A percentile compares a stretch with the other conserved stretches of the same genome.
Conservation (phyloP, 2,113 vertebrate species). For the Psittacara wagleri region DNA sequence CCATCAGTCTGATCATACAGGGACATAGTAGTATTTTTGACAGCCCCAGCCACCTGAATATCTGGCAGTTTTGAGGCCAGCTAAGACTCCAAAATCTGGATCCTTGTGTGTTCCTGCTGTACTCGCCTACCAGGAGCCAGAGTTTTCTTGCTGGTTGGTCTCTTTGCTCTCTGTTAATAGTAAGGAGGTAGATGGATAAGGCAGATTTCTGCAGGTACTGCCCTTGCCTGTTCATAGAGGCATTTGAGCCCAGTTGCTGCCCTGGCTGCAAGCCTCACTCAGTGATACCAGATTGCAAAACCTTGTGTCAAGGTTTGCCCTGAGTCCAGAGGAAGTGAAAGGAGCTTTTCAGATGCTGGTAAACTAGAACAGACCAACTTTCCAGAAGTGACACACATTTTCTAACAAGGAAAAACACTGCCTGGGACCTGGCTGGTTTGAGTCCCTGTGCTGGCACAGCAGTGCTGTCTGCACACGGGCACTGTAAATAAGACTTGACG, state of each 20-base stretch:
- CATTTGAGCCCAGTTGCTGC: not conserved
- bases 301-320: not conserved
- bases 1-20: not conserved
- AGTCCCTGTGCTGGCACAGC: not conserved
- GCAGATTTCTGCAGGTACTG: not conserved
- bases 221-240: not conserved
- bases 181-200: not conserved
- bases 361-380: not conserved
- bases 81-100: not conserved
- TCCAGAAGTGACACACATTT: not conserved
- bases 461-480: not conserved
- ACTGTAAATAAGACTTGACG: not conserved
- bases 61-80: not conserved
- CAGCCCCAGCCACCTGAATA: not conserved
- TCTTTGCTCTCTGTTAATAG: not conserved
- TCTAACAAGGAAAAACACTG: not conserved
- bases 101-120: not conserved
- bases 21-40: not conserved
- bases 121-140: not conserved
- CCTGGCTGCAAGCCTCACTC: not conserved
- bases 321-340: not conserved
- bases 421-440: not conserved
- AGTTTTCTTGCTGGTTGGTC: not conserved
- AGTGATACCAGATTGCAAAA: not conserved
- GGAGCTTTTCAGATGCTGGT: not conserved